Conservation (phyloP, 2,888 invertebrate species). For the Reticulitermes lucifugus region DNA sequence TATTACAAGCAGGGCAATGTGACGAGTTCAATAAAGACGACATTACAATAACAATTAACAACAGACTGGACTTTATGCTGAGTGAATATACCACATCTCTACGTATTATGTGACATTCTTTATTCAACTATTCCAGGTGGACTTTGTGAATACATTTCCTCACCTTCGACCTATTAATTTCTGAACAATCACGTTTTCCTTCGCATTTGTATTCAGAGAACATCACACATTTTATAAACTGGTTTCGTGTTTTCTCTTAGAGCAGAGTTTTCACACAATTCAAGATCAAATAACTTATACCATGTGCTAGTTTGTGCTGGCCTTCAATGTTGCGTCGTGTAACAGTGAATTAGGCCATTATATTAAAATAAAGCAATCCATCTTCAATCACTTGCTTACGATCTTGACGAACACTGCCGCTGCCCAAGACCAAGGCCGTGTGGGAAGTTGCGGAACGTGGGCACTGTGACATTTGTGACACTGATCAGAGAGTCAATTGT, state of each 20-base stretch:
- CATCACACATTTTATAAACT: background rate
- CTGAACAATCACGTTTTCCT: background rate
- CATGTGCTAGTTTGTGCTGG: background rate
- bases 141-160: background rate
- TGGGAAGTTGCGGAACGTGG: too few relatives aligned
- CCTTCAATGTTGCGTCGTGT: background rate
- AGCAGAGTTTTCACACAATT: slow-evolving; percentile 11
- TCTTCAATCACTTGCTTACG: too few relatives aligned
- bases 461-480: too few relatives aligned
- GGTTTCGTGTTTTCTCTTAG: background rate
- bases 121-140: slow-evolving; percentile 10
- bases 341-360: too few relatives aligned
- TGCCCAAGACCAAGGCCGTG: too few relatives aligned
- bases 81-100: background rate
- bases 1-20: slow-evolving; percentile 28
- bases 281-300: background rate
- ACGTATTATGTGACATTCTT: background rate
- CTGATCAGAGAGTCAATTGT: too few relatives aligned
- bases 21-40: slow-evolving; percentile 18
- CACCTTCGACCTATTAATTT: background rate
- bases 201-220: background rate
- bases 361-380: too few relatives aligned
- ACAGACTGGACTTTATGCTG: slow-evolving; percentile 8
- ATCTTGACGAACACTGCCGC: too few relatives aligned
- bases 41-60: background rate